A percentile compares a stretch with the other conserved stretches of the same genome.
phyloP scores from a whole-genome alignment of 2,113 vertebrate species.

The Porphyrio hochstetteri region DNA sequence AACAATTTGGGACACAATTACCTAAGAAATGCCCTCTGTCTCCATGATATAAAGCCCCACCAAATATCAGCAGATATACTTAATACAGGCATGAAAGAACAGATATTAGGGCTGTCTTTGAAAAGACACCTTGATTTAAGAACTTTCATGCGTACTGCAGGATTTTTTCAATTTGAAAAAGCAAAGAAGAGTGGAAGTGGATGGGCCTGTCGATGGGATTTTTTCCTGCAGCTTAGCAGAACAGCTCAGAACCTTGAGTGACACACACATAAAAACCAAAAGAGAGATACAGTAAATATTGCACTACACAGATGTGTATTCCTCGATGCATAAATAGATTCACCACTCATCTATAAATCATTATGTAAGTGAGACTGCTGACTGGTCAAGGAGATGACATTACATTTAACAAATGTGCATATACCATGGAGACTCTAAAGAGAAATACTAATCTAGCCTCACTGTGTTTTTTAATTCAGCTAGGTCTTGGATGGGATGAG shows the following conservation, averaged over 20 bases:
- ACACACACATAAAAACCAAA: background rate
- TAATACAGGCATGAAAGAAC: background rate
- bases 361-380: background rate
- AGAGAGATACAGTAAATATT: background rate
- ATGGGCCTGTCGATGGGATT: accelerated
- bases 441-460: background rate
- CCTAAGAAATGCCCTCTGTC: background rate
- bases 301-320: background rate
- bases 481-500: background rate
- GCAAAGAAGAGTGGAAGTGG: background rate
- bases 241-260: background rate
- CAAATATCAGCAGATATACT: background rate
- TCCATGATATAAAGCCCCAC: background rate
- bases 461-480: background rate
- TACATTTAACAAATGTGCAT: background rate
- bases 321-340: background rate
- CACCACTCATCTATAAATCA: background rate
- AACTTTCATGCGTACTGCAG: background rate
- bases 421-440: background rate
- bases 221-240: background rate
- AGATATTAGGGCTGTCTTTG: background rate
- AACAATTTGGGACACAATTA: background rate
- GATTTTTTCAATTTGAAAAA: background rate
- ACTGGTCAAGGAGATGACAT: background rate
- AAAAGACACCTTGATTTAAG: background rate